phyloP scores from a whole-genome alignment of 2,113 vertebrate genomes.

The Lontra canadensis region DNA sequence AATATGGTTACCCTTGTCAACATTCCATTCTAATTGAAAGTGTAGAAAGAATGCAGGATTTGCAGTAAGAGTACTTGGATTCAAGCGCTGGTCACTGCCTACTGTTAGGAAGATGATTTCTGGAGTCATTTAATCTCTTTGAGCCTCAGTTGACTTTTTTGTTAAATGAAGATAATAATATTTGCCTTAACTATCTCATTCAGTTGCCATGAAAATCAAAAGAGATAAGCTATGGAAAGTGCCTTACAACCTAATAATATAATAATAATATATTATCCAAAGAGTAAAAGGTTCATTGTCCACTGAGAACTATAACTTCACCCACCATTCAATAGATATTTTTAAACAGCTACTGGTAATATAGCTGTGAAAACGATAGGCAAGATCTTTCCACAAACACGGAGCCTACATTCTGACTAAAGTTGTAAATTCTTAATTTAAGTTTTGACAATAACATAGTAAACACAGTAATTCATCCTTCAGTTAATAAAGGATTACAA shows the following conservation, averaged over 20 bases:
- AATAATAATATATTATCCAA: background rate
- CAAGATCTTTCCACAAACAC: background rate
- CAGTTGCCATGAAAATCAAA: background rate
- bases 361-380: background rate
- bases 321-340: background rate
- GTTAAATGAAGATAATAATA: background rate
- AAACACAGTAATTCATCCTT: background rate
- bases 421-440: conserved; percentile 21
- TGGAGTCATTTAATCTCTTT: background rate
- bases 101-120: background rate
- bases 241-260: background rate
- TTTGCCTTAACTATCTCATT: background rate
- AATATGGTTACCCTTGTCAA: background rate
- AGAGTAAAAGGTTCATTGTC: background rate
- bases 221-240: background rate
- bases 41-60: background rate
- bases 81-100: background rate
- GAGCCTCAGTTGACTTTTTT: background rate
- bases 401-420: background rate
- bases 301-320: background rate
- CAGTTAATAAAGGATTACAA: conserved; percentile 33
- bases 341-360: background rate
- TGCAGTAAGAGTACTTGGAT: background rate
- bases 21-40: background rate
- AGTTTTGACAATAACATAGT: background rate